phyloP scores from a whole-genome alignment of 1,140 invertebrate species.

The Lethocerus indicus region DNA sequence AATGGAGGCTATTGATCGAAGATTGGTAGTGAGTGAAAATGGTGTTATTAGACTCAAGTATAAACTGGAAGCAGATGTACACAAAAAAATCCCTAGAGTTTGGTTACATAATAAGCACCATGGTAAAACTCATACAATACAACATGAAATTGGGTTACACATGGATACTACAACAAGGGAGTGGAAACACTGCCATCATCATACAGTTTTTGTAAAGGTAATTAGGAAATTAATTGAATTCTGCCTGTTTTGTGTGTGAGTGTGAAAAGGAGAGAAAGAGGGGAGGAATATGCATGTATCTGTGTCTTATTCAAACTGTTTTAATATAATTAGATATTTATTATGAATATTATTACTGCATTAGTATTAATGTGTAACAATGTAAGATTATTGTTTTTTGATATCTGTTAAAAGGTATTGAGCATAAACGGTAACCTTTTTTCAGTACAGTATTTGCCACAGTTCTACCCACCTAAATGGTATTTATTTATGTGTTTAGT shows the following conservation, averaged over 20 bases:
- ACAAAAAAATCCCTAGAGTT: conserved; percentile 66
- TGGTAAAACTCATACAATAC: conserved; percentile 18
- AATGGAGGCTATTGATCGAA: conserved; percentile 24
- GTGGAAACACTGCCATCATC: conserved; percentile 41
- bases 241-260: background rate
- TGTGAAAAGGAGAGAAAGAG: too few species aligned
- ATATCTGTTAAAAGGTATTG: too few species aligned
- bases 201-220: conserved; percentile 63
- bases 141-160: conserved; percentile 21
- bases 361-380: too few species aligned
- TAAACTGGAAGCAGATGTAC: conserved; percentile 67
- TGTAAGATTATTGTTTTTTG: too few species aligned
- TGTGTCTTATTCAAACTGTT: too few species aligned
- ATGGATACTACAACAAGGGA: conserved; percentile 15
- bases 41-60: conserved; percentile 41
- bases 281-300: too few species aligned
- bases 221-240: background rate
- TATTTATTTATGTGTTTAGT: too few species aligned
- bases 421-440: too few species aligned
- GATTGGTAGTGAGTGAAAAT: background rate
- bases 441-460: too few species aligned
- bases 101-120: conserved; percentile 40
- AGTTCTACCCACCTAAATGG: too few species aligned
- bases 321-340: too few species aligned
- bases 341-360: too few species aligned